phyloP scores from a whole-genome alignment of 1,140 invertebrate genomes.

The Calosoma granatense region DNA sequence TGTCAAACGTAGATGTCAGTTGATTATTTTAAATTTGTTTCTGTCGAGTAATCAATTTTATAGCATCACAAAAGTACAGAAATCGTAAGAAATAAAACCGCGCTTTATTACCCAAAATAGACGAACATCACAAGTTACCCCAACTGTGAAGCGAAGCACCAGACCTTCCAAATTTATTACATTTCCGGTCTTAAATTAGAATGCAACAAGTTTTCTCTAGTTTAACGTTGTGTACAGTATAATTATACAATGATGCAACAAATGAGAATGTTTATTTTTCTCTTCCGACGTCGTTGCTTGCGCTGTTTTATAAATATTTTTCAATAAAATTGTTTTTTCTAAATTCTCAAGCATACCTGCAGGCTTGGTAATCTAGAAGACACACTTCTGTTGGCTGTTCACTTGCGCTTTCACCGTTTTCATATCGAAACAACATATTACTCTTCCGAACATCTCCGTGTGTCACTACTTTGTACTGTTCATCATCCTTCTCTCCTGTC shows the following conservation, averaged over 20 bases:
- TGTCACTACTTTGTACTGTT: constrained; percentile 7
- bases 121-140: no score
- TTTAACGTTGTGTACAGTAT: neutral
- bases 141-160: neutral
- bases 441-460: constrained; percentile 14
- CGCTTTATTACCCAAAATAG: no score
- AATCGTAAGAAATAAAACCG: no score
- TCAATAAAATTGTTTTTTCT: no score
- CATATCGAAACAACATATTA: constrained; percentile 10
- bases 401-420: neutral
- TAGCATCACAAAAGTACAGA: no score
- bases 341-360: neutral
- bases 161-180: neutral
- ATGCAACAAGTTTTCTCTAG: constrained; percentile 1
- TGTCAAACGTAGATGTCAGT: no score
- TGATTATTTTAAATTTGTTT: no score
- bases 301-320: no score
- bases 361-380: constrained; percentile 1
- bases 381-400: neutral
- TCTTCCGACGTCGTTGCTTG: no score
- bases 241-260: neutral
- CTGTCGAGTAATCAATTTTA: no score
- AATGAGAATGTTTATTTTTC: neutral
- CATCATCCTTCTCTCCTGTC: neutral
- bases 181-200: constrained; percentile 2